phyloP scores from a whole-genome alignment of 2,888 invertebrate genomes.

The Sinohyriopsis cumingii region DNA sequence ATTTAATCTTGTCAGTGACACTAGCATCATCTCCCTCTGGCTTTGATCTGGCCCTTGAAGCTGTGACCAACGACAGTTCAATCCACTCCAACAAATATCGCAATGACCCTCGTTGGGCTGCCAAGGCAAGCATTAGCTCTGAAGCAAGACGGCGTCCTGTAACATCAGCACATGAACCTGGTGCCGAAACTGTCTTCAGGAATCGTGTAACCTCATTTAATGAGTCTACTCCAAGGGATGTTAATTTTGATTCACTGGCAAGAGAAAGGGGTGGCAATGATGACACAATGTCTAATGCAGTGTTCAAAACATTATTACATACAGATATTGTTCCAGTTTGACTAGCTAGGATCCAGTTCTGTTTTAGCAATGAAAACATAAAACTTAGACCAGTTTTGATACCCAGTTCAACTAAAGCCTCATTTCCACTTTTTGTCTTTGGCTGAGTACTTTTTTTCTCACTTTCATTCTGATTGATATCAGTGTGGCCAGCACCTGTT shows the following conservation, averaged over 20 bases:
- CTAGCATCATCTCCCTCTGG: conserved; percentile 26
- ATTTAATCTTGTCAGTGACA: conserved; percentile 50
- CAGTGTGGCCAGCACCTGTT: background rate
- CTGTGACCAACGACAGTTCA: conserved; percentile 75
- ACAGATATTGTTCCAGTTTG: conserved; percentile 71
- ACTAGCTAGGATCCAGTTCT: conserved; percentile 75
- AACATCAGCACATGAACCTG: conserved; percentile 74
- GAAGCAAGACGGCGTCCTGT: conserved; percentile 70
- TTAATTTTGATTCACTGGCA: conserved; percentile 77
- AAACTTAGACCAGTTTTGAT: conserved; percentile 78
- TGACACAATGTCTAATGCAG: conserved; percentile 76
- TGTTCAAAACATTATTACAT: conserved; percentile 77
- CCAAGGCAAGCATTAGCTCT: conserved; percentile 76
- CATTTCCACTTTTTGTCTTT: conserved; percentile 54
- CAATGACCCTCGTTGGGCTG: conserved; percentile 78
- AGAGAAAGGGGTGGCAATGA: conserved; percentile 77
- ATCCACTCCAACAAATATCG: conserved; percentile 79
- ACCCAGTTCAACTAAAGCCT: conserved; percentile 78
- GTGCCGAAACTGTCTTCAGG: conserved; percentile 75
- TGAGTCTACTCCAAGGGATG: conserved; percentile 72
- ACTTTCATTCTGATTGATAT: conserved; percentile 3
- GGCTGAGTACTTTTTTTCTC: conserved; percentile 21
- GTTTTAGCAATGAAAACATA: conserved; percentile 77
- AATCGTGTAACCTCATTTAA: conserved; percentile 75
- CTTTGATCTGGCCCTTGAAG: conserved; percentile 37